A percentile compares a stretch with the other conserved stretches of the same genome.
These are phyloP conservation scores for Motacilla alba DNA, from an alignment of 2,113 vertebrate genomes.

Conservation along the genomic window DNA sequence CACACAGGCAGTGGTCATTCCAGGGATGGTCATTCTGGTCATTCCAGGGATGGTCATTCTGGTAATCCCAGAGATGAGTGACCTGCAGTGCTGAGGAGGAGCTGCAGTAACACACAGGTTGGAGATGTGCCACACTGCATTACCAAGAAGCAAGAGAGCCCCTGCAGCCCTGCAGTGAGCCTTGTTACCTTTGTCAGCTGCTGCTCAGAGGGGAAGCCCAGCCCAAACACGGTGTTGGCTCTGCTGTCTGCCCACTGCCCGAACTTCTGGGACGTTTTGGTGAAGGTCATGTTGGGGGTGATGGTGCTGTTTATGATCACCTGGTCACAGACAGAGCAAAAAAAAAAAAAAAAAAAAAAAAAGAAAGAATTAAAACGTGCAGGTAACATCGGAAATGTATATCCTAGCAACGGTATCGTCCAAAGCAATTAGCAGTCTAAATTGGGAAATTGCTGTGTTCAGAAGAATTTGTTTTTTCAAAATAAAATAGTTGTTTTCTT, in stretches of 20 bases:
- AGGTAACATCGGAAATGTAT: not conserved
- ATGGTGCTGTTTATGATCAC: slow-evolving; percentile 99
- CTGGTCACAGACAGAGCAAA: slow-evolving; percentile 63
- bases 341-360: not conserved
- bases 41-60: too few relatives aligned
- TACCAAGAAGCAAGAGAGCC: not conserved
- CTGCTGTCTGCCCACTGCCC: slow-evolving; percentile 98
- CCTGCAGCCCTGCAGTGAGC: not conserved
- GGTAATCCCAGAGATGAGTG: not conserved
- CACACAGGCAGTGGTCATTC: not conserved
- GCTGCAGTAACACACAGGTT: not conserved
- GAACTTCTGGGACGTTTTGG: slow-evolving; percentile 96
- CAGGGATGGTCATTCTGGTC: not conserved
- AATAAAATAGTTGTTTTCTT: not conserved
- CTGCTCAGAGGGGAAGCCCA: slow-evolving; percentile 92
- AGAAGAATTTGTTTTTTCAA: not conserved
- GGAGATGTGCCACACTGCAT: not conserved
- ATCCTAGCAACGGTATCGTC: not conserved
- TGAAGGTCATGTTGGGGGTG: slow-evolving; percentile 98
- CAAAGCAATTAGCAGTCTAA: not conserved
- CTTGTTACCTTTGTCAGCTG: slow-evolving; percentile 87
- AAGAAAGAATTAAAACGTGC: not conserved
- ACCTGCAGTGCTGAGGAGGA: not conserved
- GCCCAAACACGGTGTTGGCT: slow-evolving; percentile 94
- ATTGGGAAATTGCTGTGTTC: not conserved